These are phyloP conservation scores for Platanista minor DNA, from an alignment of 2,113 vertebrate species.

Conservation along the genomic window DNA sequence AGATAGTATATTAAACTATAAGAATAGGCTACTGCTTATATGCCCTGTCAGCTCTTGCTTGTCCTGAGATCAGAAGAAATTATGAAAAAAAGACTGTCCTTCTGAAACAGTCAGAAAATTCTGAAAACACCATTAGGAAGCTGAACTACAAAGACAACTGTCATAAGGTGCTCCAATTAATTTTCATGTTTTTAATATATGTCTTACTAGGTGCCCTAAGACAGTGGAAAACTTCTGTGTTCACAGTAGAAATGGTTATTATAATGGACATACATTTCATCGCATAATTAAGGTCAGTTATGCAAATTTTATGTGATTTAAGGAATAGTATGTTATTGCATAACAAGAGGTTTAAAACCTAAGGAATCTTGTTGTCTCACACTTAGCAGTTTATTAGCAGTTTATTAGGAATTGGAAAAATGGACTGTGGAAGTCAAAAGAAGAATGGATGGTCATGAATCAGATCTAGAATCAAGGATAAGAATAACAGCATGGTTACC, in stretches of 20 bases:
- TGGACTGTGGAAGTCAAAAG: neutral
- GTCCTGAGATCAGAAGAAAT: slow-evolving; percentile 1
- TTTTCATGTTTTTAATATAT: slow-evolving; percentile 45
- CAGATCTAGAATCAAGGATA: neutral
- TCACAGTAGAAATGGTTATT: slow-evolving; percentile 97
- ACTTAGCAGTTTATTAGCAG: neutral
- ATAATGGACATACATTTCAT: slow-evolving; percentile 96
- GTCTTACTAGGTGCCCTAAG: slow-evolving; percentile 91
- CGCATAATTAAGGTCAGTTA: slow-evolving; percentile 93
- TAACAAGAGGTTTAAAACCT: slow-evolving; percentile 8
- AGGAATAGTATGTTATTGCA: neutral
- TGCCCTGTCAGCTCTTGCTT: neutral
- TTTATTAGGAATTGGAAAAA: slow-evolving; percentile 15
- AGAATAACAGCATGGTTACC: neutral
- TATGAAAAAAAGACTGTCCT: neutral
- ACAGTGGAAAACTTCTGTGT: slow-evolving; percentile 99
- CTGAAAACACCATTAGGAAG: neutral
- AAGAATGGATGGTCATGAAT: slow-evolving; percentile 7
- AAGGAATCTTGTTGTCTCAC: slow-evolving; percentile 1
- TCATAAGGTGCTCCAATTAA: neutral
- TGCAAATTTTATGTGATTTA: neutral
- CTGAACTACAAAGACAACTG: slow-evolving; percentile 19
- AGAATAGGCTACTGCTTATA: neutral
- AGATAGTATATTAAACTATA: neutral
- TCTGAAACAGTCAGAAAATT: slow-evolving; percentile 10